phyloP scores from a whole-genome alignment of 2,113 vertebrate genomes.

The Ornithorhynchus anatinus region DNA sequence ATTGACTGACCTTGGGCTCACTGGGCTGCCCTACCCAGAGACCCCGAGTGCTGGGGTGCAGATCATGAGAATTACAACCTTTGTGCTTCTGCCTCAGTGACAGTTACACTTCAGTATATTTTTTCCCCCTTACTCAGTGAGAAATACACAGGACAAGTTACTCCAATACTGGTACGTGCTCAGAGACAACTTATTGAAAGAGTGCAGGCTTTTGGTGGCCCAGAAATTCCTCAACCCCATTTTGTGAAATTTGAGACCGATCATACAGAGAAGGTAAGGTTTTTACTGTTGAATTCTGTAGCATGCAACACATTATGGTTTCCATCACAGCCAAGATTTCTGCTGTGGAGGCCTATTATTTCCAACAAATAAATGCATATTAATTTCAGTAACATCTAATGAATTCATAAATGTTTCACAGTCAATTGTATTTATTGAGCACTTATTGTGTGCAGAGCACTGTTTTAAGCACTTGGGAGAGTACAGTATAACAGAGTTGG shows the following conservation, averaged over 20 bases:
- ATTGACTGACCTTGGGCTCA: too few species aligned
- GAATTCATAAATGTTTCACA: background rate
- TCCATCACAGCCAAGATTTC: too few species aligned
- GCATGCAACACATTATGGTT: too few species aligned
- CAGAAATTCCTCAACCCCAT: conserved; percentile 67
- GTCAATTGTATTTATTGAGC: too few species aligned
- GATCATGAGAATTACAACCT: too few species aligned
- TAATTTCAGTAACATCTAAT: background rate
- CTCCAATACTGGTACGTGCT: conserved; percentile 83
- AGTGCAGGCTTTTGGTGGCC: conserved; percentile 60
- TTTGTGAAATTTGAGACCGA: conserved; percentile 57
- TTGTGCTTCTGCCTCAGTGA: background rate
- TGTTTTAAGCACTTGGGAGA: too few species aligned
- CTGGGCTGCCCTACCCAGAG: too few species aligned
- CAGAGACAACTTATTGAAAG: conserved; percentile 84
- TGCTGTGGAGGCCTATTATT: too few species aligned
- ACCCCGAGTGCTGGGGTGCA: too few species aligned
- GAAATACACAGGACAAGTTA: conserved; percentile 81
- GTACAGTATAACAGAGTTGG: too few species aligned
- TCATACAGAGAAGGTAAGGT: conserved; percentile 73
- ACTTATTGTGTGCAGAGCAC: too few species aligned
- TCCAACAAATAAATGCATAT: background rate
- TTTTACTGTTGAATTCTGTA: too few species aligned
- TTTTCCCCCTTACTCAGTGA: conserved; percentile 71
- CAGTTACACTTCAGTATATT: conserved; percentile 6